phyloP scores from a whole-genome alignment of 2,888 invertebrate genomes.

The Sarcophaga caerulescens region DNA sequence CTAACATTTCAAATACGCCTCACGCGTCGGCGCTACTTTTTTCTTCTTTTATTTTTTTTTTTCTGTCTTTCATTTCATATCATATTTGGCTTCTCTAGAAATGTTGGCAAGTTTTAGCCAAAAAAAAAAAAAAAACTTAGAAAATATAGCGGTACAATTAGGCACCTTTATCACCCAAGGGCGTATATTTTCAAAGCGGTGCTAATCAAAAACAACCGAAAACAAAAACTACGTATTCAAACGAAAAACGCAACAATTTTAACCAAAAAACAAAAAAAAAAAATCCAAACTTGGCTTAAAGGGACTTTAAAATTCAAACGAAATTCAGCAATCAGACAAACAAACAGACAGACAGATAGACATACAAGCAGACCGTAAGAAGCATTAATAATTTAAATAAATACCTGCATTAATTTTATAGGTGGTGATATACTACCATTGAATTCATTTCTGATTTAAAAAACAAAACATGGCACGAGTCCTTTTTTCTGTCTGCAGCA shows the following conservation, averaged over 20 bases:
- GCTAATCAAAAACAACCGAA: slow-evolving; percentile 41
- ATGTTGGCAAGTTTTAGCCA: background rate
- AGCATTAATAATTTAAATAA: no score
- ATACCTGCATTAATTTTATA: no score
- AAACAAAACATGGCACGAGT: no score
- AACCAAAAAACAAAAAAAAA: slow-evolving; percentile 4
- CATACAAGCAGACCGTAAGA: background rate
- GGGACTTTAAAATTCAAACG: slow-evolving; percentile 43
- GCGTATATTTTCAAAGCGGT: slow-evolving; percentile 50
- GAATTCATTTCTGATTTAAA: no score
- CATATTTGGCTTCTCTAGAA: background rate
- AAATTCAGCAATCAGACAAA: background rate
- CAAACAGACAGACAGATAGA: background rate
- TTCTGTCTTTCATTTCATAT: no score
- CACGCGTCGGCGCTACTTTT: slow-evolving; percentile 40
- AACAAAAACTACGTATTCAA: slow-evolving; percentile 1
- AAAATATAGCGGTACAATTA: slow-evolving; percentile 40
- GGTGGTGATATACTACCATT: no score
- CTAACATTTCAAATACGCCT: slow-evolving; percentile 25
- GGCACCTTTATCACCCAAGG: slow-evolving; percentile 42
- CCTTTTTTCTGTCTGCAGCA: no score
- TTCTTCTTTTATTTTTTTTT: background rate
- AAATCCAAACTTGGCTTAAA: slow-evolving; percentile 12
- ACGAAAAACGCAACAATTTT: background rate
- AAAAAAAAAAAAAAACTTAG: background rate